Evolutionary conservation across 1,140 invertebrate genomes (phyloP).

Genomic region (Myzus persicae): DNA sequence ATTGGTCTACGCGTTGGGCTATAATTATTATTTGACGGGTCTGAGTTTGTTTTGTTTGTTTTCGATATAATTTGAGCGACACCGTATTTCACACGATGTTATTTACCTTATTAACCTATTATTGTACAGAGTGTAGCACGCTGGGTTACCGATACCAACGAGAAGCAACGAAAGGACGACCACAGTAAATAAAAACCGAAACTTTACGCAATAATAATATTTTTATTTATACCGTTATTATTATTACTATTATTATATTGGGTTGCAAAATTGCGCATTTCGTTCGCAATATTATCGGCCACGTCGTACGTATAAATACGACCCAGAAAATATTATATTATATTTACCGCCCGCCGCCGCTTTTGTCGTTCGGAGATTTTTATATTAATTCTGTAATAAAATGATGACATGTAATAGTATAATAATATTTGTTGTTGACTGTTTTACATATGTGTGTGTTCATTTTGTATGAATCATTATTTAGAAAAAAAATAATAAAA

Average conservation of each 20-base stretch:
- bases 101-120: no score
- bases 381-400: not conserved
- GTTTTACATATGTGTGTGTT: not conserved
- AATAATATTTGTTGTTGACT: not conserved
- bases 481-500: not conserved
- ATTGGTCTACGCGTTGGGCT: not conserved
- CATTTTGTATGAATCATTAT: not conserved
- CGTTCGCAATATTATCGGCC: not conserved
- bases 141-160: not conserved
- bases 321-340: not conserved
- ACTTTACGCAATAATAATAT: not conserved
- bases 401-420: not conserved
- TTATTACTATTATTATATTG: not conserved
- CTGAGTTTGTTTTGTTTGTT: not conserved
- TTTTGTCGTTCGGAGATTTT: not conserved
- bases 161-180: no score
- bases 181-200: not conserved
- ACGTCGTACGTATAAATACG: not conserved
- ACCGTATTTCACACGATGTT: not conserved
- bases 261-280: not conserved
- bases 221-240: no score
- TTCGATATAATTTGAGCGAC: not conserved
- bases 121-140: not conserved
- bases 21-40: not conserved
- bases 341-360: not conserved